phyloP scores from a whole-genome alignment of 2,113 vertebrate species.

The Scomber colias region DNA sequence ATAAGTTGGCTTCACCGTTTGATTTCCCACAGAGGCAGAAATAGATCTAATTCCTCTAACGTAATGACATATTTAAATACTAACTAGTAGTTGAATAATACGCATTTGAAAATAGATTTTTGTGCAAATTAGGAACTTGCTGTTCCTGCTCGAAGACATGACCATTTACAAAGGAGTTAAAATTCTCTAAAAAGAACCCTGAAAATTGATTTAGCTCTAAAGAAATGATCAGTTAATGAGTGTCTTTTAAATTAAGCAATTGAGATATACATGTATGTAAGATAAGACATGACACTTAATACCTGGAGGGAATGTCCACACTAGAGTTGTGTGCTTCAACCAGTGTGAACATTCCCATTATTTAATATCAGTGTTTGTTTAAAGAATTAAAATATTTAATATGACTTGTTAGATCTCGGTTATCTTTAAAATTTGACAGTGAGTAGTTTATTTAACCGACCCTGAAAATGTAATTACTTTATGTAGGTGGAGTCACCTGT shows the following conservation, averaged over 20 bases:
- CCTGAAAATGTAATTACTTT: background rate
- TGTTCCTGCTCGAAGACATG: background rate
- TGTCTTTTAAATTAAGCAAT: too few species aligned
- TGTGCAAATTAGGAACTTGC: background rate
- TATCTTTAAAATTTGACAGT: too few species aligned
- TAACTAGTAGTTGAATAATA: background rate
- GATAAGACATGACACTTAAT: background rate
- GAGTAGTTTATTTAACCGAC: background rate
- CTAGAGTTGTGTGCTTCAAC: background rate
- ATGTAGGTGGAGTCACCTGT: too few species aligned
- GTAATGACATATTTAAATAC: background rate
- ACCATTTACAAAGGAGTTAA: background rate
- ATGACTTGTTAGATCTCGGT: too few species aligned
- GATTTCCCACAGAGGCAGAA: background rate
- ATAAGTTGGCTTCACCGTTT: background rate
- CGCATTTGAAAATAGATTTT: background rate
- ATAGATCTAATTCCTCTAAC: background rate
- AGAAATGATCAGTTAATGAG: too few species aligned
- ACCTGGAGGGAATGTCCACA: background rate
- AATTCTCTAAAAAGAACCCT: too few species aligned
- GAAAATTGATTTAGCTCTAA: too few species aligned
- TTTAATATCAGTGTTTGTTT: background rate
- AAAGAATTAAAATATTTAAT: too few species aligned
- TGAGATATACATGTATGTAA: too few species aligned
- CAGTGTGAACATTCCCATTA: background rate